Percentiles rank a stretch among this genome's conserved stretches.
Evolutionary conservation across 2,113 vertebrate species (phyloP).

Genomic region (Ochotona princeps): DNA sequence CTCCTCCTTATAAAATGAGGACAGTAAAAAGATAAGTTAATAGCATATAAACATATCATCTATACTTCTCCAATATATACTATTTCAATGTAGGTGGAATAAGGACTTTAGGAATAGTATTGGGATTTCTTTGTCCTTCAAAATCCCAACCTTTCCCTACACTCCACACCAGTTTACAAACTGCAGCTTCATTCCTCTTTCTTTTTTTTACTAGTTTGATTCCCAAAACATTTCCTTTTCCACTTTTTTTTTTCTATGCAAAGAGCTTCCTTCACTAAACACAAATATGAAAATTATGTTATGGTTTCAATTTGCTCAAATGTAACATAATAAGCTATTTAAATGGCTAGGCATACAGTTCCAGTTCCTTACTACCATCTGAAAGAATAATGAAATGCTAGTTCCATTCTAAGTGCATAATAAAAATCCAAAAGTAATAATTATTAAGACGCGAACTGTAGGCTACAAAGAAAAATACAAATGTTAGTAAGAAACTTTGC

Average conservation of each 20-base stretch:
- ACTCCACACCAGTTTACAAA: background rate
- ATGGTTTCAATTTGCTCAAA: slow-evolving; percentile 39
- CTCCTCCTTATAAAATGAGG: background rate
- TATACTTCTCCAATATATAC: slow-evolving; percentile 1
- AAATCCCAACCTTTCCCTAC: background rate
- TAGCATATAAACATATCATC: background rate
- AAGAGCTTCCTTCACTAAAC: slow-evolving; percentile 15
- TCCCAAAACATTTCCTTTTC: background rate
- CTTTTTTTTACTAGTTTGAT: background rate
- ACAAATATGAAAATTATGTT: slow-evolving; percentile 31
- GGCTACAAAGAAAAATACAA: slow-evolving; percentile 52
- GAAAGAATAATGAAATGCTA: slow-evolving; percentile 56
- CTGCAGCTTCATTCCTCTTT: background rate
- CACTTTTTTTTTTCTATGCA: slow-evolving; percentile 8
- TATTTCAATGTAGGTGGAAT: slow-evolving; percentile 2
- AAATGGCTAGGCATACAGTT: slow-evolving; percentile 3
- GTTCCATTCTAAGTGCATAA: slow-evolving; percentile 35
- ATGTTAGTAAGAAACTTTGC: slow-evolving; percentile 47
- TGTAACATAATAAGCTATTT: slow-evolving; percentile 33
- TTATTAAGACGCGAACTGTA: slow-evolving; percentile 53
- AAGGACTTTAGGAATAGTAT: background rate
- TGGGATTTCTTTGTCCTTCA: background rate
- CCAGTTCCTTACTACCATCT: slow-evolving; percentile 58
- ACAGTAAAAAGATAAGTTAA: background rate
- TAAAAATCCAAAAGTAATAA: slow-evolving; percentile 60